These are phyloP conservation scores for Tineola bisselliella DNA, from an alignment of 2,888 invertebrate genomes.

Conservation along the genomic window DNA sequence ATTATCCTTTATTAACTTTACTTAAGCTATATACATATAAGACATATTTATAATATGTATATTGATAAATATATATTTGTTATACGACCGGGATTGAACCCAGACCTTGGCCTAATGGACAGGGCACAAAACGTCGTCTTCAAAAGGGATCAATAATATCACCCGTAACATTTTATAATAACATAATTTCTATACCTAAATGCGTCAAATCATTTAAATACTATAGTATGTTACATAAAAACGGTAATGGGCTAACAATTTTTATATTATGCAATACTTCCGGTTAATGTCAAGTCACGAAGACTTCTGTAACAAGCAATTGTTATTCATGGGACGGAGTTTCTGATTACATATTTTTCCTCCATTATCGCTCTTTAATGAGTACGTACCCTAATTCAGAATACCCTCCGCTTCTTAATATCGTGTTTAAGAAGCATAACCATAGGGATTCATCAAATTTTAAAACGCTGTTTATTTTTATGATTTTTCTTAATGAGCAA, in stretches of 20 bases:
- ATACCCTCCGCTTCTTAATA: constrained; percentile 16
- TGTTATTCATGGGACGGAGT: constrained; percentile 33
- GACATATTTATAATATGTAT: no score
- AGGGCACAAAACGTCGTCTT: no score
- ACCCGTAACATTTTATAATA: no score
- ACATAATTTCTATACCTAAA: no score
- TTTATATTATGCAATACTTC: background rate
- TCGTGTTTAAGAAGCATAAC: constrained; percentile 17
- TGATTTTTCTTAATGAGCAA: background rate
- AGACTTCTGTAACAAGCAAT: constrained; percentile 21
- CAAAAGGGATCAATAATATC: no score
- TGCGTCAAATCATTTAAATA: no score
- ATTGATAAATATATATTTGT: no score
- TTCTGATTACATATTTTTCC: constrained; percentile 25
- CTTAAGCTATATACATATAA: no score
- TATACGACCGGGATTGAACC: no score
- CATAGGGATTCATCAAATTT: constrained; percentile 13
- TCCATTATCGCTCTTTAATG: constrained; percentile 22
- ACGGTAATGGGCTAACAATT: background rate
- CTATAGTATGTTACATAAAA: no score
- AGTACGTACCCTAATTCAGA: constrained; percentile 23
- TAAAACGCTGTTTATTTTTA: constrained; percentile 17
- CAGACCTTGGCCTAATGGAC: no score
- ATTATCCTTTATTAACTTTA: no score
- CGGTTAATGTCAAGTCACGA: background rate